A percentile compares a stretch with the other conserved stretches of the same genome.
Evolutionary conservation across 2,113 vertebrate genomes (phyloP).

Genomic region (Craseonycteris thonglongyai): DNA sequence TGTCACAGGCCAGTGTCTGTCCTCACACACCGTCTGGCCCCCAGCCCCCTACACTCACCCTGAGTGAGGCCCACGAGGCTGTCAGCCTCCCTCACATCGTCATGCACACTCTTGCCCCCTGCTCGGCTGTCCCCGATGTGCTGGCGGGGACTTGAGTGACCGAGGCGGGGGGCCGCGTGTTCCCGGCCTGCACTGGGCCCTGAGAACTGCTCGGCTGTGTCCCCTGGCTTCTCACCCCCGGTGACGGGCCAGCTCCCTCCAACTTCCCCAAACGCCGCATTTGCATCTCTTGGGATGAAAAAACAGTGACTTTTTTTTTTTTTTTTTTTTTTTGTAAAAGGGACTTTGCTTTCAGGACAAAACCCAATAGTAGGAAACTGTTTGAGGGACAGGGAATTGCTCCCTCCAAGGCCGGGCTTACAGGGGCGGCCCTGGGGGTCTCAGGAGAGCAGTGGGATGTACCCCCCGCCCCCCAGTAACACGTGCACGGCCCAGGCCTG

Average conservation of each 20-base stretch:
- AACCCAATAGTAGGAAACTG: background rate
- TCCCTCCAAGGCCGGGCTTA: background rate
- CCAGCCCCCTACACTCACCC: fast-evolving
- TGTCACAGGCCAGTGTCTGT: background rate
- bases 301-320: background rate
- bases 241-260: background rate
- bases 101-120: fast-evolving
- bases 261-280: background rate
- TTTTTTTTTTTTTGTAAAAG: background rate
- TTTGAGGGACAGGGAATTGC: background rate
- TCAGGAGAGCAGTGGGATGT: too few relatives aligned
- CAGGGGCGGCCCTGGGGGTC: background rate
- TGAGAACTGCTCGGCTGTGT: fast-evolving
- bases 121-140: too few relatives aligned
- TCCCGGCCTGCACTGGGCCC: background rate
- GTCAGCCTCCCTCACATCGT: background rate
- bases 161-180: fast-evolving
- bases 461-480: fast-evolving
- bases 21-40: too few relatives aligned
- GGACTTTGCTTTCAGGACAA: background rate
- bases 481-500: background rate
- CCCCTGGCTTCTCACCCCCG: background rate
- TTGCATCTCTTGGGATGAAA: background rate
- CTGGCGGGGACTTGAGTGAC: too few relatives aligned
- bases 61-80: fast-evolving